These are phyloP conservation scores for Hippopotamus amphibius DNA, from an alignment of 2,113 vertebrate genomes.

Conservation along the genomic window DNA sequence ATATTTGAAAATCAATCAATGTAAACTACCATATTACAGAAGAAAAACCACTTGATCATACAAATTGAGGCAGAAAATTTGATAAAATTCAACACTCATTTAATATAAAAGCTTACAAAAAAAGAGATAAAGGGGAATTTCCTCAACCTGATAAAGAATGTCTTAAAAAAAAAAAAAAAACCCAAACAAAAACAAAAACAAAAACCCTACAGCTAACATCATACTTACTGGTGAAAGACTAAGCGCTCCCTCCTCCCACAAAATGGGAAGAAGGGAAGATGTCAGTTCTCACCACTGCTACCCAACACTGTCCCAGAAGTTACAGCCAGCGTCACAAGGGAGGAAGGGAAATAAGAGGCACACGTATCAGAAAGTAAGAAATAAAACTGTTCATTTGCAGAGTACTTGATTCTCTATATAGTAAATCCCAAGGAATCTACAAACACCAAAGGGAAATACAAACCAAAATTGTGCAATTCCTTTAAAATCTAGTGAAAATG, in stretches of 20 bases:
- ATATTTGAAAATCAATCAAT: not conserved
- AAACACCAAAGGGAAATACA: not conserved
- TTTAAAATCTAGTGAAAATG: not conserved
- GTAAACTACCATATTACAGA: not conserved
- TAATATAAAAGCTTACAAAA: not conserved
- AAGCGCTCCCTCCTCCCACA: not conserved
- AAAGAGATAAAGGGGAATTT: not conserved
- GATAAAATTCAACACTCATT: not conserved
- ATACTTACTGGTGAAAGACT: not conserved
- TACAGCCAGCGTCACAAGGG: fast-evolving
- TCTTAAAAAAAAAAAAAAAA: not conserved
- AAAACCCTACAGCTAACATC: not conserved
- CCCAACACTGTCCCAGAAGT: not conserved
- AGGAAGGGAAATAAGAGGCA: not conserved
- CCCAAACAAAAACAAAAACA: not conserved
- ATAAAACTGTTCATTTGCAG: not conserved
- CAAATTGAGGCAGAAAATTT: not conserved
- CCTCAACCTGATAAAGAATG: not conserved
- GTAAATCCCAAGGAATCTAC: not conserved
- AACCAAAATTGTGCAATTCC: not conserved
- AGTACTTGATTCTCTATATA: not conserved
- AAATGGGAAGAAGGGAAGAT: not conserved
- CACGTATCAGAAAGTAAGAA: not conserved
- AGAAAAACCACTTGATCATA: not conserved
- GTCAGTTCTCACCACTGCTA: not conserved